phyloP scores from a whole-genome alignment of 2,888 invertebrate genomes.

The Euplexia lucipara region DNA sequence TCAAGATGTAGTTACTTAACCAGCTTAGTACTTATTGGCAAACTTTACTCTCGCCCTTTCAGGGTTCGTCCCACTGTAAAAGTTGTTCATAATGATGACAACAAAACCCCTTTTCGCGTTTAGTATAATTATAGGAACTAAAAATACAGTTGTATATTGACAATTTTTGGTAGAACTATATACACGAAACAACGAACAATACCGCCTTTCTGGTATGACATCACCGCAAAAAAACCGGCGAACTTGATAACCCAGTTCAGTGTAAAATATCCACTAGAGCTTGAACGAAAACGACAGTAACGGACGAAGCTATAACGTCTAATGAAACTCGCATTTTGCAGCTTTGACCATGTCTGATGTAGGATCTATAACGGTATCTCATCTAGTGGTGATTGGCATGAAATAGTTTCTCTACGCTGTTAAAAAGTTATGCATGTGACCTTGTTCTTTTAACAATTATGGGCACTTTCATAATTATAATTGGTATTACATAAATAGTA shows the following conservation, averaged over 20 bases:
- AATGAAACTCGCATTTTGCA: conserved; percentile 23
- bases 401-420: conserved; percentile 16
- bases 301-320: not conserved
- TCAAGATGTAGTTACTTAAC: not conserved
- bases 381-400: conserved; percentile 17
- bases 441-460: conserved; percentile 21
- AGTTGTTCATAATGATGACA: too few species aligned
- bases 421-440: conserved; percentile 17
- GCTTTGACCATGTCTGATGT: conserved; percentile 29
- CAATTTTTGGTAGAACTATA: too few species aligned
- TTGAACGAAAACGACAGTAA: conserved; percentile 42
- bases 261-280: conserved; percentile 8
- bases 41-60: too few species aligned
- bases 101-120: too few species aligned
- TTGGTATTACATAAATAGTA: conserved; percentile 41
- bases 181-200: not conserved
- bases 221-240: not conserved
- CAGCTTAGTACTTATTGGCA: not conserved
- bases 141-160: too few species aligned
- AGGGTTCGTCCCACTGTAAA: too few species aligned
- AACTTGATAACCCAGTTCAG: conserved; percentile 9
- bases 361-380: conserved; percentile 29
- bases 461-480: conserved; percentile 43
- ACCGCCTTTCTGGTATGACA: conserved; percentile 1
- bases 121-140: too few species aligned